Evolutionary conservation across 2,797 vertebrate species (phyloP), one percentile per base, ranked within the genome.

Genomic region (Phaenicophaeus curvirostris): DNA sequence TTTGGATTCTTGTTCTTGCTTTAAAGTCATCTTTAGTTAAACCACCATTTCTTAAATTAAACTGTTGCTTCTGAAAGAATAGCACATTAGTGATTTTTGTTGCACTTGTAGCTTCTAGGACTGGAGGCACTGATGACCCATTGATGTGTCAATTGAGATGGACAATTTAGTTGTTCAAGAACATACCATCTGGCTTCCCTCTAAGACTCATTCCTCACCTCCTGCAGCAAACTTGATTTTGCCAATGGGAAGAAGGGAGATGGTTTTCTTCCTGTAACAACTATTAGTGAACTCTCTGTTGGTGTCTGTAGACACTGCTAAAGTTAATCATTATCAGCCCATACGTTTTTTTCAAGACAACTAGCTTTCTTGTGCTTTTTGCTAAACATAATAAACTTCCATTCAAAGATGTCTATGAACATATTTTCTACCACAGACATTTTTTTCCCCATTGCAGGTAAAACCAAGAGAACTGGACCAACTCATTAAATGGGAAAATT

Each of bases 401-500:
- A 77, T 82, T 90, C 35, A 62, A 84, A 91, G 46, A 74, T 53
- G 28, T 30, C 58, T 50, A 23, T 44, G 9, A 94, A 75, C 25
- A 9, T 33, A 58, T 94, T 93, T 91, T 57, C n/a, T 69, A 77
- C 23, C 28, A 68, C 27, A 76, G 67, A 51, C 7, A 8, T 25
- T 80, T 87, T 74, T 73, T 69, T 73, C 79, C 17, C 68, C 48
- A 46, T 87, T 94, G 88, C 5, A 90, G 63, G 91, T 91, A 97
- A 90, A 94, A n/a, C 80, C 53, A 91, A 90, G 57, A 75, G 35
- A 63, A 76, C 77, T 62, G 42, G 44, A 89, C 67, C 50, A n/a
- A 51, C 20, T 50, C 27, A 55, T 31, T 0, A 1, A 9, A 48
- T 35, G 82, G 51, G 68, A 82, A 67, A 91, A 71, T 8, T 16